Conservation (phyloP, 2,797 vertebrate species). For the Nannoperca australis region DNA sequence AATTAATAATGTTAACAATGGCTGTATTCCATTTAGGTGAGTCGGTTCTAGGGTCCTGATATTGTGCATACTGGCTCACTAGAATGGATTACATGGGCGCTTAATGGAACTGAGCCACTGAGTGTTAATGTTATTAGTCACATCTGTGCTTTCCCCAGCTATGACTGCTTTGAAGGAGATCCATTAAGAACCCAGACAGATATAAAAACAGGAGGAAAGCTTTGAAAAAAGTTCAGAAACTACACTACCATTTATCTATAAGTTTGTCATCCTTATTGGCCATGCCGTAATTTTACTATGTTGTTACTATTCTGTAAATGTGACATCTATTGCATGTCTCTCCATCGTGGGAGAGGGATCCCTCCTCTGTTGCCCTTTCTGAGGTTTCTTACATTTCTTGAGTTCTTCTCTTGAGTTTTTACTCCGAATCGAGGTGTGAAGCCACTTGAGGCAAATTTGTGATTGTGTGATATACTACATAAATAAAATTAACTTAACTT, state of each 20-base stretch:
- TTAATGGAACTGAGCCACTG: conserved; percentile 10
- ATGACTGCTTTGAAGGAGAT: background rate
- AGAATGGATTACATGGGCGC: background rate
- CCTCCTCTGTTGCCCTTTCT: no score
- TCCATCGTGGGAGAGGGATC: no score
- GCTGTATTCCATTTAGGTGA: conserved; percentile 10
- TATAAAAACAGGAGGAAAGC: background rate
- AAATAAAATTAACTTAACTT: background rate
- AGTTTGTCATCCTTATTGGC: background rate
- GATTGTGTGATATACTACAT: background rate
- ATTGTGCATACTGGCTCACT: background rate
- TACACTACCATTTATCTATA: background rate
- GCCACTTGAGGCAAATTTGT: background rate
- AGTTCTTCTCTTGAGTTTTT: no score
- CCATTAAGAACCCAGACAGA: background rate
- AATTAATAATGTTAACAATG: conserved; percentile 17
- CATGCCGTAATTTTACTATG: background rate
- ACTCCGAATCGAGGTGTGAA: background rate
- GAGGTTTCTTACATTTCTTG: no score
- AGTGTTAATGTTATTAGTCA: conserved; percentile 17
- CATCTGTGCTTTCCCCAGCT: conserved; percentile 13
- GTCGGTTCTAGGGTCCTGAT: conserved; percentile 15
- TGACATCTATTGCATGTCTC: no score
- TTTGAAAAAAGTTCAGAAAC: background rate
- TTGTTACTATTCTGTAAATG: background rate